phyloP scores from a whole-genome alignment of 2,113 vertebrate genomes.

The Micromys minutus region DNA sequence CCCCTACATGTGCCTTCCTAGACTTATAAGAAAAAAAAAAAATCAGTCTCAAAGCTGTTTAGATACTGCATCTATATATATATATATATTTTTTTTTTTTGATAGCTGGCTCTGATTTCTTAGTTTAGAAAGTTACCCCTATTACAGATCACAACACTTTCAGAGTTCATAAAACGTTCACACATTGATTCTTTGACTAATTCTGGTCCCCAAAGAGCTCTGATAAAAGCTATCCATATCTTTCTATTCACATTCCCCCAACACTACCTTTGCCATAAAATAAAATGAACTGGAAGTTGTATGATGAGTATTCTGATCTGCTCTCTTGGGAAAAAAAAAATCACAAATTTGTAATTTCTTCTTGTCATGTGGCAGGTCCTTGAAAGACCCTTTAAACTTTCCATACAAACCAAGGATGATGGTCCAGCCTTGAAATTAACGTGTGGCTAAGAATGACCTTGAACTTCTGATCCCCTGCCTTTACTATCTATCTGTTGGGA shows the following conservation, averaged over 20 bases:
- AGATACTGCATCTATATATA: too few relatives aligned
- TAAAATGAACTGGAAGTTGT: constrained; percentile 47
- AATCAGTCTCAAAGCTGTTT: not conserved
- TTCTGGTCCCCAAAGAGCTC: constrained; percentile 33
- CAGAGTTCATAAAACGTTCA: constrained; percentile 10
- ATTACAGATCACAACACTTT: constrained; percentile 1
- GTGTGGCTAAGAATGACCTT: not conserved
- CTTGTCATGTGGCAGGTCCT: not conserved
- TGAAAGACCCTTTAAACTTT: not conserved
- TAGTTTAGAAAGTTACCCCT: constrained; percentile 41
- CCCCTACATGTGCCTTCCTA: not conserved
- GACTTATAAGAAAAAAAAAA: constrained; percentile 2
- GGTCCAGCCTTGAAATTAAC: not conserved
- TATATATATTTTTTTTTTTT: not conserved
- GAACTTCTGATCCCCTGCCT: not conserved
- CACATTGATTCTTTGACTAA: not conserved
- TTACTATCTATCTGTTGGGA: not conserved
- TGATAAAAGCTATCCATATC: constrained; percentile 9
- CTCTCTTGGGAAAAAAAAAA: not conserved
- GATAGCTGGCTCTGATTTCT: not conserved
- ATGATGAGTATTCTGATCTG: not conserved
- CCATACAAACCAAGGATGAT: not conserved
- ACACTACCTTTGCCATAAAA: constrained; percentile 54
- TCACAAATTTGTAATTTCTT: constrained; percentile 44
- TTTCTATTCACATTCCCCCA: not conserved